Evolutionary conservation across 1,140 invertebrate species (phyloP).

Genomic region (Drosophila chauvacae): DNA sequence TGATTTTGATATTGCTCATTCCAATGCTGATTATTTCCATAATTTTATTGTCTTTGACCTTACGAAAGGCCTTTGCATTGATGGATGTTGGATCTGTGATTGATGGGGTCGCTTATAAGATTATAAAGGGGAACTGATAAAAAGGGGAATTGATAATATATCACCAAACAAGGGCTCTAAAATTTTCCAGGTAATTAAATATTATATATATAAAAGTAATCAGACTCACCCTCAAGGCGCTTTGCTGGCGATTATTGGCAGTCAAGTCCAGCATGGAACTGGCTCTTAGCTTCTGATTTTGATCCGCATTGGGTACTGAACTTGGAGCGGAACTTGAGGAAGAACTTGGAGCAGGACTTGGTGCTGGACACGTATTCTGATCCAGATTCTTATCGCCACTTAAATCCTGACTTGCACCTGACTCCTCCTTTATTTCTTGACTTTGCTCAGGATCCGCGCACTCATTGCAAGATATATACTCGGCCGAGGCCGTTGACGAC

Average conservation of each 20-base stretch:
- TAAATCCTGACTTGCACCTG: not conserved
- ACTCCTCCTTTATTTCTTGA: not conserved
- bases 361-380: not conserved
- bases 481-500: slow-evolving; percentile 17
- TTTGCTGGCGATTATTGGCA: slow-evolving; percentile 36
- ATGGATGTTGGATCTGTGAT: not conserved
- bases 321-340: not conserved
- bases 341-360: not conserved
- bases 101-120: not conserved
- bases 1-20: not conserved
- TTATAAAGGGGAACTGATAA: no score
- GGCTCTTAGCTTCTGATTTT: slow-evolving; percentile 39
- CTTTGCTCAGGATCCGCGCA: slow-evolving; percentile 3
- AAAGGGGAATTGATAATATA: slow-evolving; percentile 1
- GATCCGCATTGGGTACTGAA: not conserved
- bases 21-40: not conserved
- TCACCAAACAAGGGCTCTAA: not conserved
- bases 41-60: not conserved
- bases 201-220: not conserved
- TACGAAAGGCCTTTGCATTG: not conserved
- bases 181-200: not conserved
- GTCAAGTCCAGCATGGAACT: slow-evolving; percentile 62
- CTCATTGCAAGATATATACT: slow-evolving; percentile 37
- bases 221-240: slow-evolving; percentile 32
- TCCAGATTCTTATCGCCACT: not conserved